Evolutionary conservation across 2,888 invertebrate genomes (phyloP), one percentile per base, ranked within the genome.

Genomic region (Xanthostigma xanthostigma): DNA sequence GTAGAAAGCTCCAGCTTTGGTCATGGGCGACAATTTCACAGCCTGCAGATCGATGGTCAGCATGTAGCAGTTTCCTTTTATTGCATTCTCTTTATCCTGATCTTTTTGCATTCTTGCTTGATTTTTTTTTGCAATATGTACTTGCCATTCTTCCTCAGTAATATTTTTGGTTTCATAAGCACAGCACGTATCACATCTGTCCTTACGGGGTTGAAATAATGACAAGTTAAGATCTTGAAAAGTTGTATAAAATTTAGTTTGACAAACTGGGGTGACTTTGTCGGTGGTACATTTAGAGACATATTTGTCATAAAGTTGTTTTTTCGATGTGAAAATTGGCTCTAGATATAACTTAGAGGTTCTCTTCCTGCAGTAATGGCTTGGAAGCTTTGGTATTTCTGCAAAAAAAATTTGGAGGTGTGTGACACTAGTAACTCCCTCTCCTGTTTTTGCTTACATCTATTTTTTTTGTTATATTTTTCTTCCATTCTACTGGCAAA

Each of bases 41-140:
- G 45, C 45, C 36, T 45, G 45, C n/a, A 45, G 12, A 45, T 45
- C 45, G 12, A 38, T 45, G 27, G 35, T 45, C n/a, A 45, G 37
- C 10, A 37, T 10, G 10, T 37, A 11, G 37, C 37, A 37, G 10
- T 37, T 37, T 11, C 12, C 37, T 37, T 45, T 37, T 11, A 36
- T 37, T 12, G 45, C 37, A 3, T 12, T 27, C 36, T 45, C 45
- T 45, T 45, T 45, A 14, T 45, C 45, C 10, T 14, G 35, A 36
- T 35, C 45, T 45, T 45, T 38, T 33, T 45, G 12, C 12, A 13
- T 14, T 45, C 10, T 35, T 36, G 37, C 45, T 45, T 37, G 35
- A n/a, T 45, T 37, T 45, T 45, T 45, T 33, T 37, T 45, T 45
- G 12, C 27, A 27, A 14, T 44, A 33, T 27, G 44, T n/a, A 11